Evolutionary conservation across 1,140 invertebrate genomes (phyloP).

Genomic region (Forficula auricularia): DNA sequence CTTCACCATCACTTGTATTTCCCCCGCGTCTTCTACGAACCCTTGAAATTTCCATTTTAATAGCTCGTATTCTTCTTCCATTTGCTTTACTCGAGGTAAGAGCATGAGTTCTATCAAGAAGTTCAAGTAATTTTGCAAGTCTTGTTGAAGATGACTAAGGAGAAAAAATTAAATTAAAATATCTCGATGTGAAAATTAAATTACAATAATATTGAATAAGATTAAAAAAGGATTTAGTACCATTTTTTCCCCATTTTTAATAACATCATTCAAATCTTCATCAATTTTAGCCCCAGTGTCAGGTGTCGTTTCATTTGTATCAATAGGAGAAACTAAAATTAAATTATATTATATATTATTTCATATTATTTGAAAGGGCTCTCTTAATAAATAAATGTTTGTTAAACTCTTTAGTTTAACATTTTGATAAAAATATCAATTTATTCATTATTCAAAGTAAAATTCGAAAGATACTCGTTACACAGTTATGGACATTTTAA

Average conservation of each 20-base stretch:
- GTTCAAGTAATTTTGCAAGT: constrained; percentile 31
- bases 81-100: constrained; percentile 32
- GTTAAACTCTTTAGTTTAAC: too few species aligned
- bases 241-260: too few species aligned
- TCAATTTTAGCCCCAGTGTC: constrained; percentile 9
- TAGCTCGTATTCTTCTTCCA: constrained; percentile 31
- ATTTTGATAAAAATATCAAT: too few species aligned
- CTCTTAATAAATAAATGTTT: constrained; percentile 11
- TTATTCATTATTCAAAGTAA: too few species aligned
- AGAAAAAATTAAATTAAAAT: background rate
- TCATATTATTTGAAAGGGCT: constrained; percentile 5
- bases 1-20: background rate
- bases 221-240: too few species aligned
- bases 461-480: too few species aligned
- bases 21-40: constrained; percentile 16
- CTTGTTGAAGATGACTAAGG: constrained; percentile 4
- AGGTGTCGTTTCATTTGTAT: constrained; percentile 9
- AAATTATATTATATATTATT: background rate
- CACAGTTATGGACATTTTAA: too few species aligned
- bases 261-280: background rate
- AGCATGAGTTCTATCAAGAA: constrained; percentile 31
- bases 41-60: constrained; percentile 30
- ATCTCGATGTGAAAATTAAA: background rate
- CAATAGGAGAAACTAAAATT: constrained; percentile 9
- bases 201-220: background rate